Evolutionary conservation across 2,797 vertebrate species (phyloP), one percentile per base, ranked within the genome.

Genomic region (Furcifer pardalis): DNA sequence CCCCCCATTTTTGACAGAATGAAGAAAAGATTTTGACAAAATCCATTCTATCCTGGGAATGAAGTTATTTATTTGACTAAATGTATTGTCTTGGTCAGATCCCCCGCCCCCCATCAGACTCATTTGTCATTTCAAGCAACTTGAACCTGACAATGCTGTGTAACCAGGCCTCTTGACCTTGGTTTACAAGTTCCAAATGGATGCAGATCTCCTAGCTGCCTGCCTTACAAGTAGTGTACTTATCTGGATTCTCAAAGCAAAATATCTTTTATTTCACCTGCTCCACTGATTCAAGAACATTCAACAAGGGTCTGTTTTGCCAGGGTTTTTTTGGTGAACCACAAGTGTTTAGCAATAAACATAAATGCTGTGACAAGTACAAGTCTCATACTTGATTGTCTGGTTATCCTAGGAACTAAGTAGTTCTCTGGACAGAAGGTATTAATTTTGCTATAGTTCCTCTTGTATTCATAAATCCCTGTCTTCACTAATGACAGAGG

Each of bases 31-130:
- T 89, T 91, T 91, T 93, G 92, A 94, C 91, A 93, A 94, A 94
- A 95, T 89, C 90, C 93, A 92, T 93, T 92, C 91, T 94, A 86
- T 84, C 90, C 91, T 93, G 91, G 88, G 89, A 92, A 94, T 94
- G 90, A 94, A 94, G 92, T 94, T 93, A 94, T 94, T 94, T 95
- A 89, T 94, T 94, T 92, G 91, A 89, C 91, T 92, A 93, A 93
- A 94, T 84, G 87, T 87, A 91, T 82, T 88, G 89, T 86, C 90
- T 92, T 87, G 82, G 72, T 93, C 88, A 87, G 88, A 89, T 89
- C 89, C 92, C 89, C 88, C 32, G 5, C 0, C 13, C 44, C 52
- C 44, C n/a, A 91, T 89, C 89, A 91, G 86, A 32, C 81, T 88
- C 86, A 44, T 83, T 81, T 90, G 88, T 89, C 69, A 56, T 85